These are phyloP conservation scores for Macrosiphum euphorbiae DNA, from an alignment of 2,888 invertebrate genomes.

Conservation along the genomic window DNA sequence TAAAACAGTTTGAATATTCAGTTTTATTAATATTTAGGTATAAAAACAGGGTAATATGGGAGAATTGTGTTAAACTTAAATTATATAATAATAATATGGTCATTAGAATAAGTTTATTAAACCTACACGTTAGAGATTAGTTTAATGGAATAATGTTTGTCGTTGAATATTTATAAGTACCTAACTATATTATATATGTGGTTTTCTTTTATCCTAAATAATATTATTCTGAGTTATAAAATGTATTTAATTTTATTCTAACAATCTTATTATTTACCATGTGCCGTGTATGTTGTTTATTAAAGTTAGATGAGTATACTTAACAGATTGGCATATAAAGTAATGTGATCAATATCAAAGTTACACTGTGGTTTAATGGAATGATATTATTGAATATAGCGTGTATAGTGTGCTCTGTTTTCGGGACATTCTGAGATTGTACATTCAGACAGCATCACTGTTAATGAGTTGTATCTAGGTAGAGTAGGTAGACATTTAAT, in stretches of 20 bases:
- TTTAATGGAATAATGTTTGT: not conserved
- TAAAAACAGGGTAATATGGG: not conserved
- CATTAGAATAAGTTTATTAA: not conserved
- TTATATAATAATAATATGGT: not conserved
- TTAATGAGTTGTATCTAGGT: slow-evolving; percentile 42
- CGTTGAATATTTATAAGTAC: not conserved
- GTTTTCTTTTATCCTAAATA: not conserved
- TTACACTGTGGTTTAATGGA: not conserved
- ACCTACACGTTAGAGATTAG: not conserved
- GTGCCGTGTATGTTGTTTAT: not conserved
- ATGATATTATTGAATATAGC: not conserved
- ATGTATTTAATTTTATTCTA: not conserved
- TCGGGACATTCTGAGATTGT: not conserved
- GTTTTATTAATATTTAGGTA: not conserved
- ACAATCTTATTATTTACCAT: not conserved
- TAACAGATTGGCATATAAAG: not conserved
- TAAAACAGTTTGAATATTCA: not conserved
- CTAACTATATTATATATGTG: not conserved
- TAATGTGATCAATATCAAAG: slow-evolving; percentile 17
- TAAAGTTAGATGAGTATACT: not conserved
- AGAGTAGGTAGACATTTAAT: slow-evolving; percentile 55
- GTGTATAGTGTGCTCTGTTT: not conserved
- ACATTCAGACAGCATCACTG: slow-evolving; percentile 12
- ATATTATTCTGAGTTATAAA: not conserved
- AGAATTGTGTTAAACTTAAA: not conserved